Evolutionary conservation across 2,797 vertebrate species (phyloP).

Genomic region (Sphaeramia orbicularis): DNA sequence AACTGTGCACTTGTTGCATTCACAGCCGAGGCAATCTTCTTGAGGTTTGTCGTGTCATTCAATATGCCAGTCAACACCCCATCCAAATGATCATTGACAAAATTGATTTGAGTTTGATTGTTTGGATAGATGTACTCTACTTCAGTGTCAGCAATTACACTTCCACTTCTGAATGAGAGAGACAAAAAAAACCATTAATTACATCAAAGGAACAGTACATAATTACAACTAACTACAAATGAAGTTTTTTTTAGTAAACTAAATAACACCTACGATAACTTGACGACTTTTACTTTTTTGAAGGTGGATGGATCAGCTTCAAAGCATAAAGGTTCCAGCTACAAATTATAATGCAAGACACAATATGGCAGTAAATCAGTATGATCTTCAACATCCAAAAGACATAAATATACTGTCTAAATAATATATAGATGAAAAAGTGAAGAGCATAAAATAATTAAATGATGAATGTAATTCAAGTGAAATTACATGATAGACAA

Average conservation of each 20-base stretch:
- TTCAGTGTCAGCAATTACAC: conserved; percentile 66
- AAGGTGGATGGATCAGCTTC: conserved; percentile 62
- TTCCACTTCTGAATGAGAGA: conserved; percentile 54
- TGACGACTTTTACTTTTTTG: conserved; percentile 56
- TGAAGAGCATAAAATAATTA: no score
- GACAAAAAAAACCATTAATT: not conserved
- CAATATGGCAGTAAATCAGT: not conserved
- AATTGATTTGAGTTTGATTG: conserved; percentile 74
- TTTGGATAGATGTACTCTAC: conserved; percentile 76
- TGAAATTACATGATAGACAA: not conserved
- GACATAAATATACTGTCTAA: not conserved
- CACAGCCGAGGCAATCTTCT: conserved; percentile 64
- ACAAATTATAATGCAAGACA: conserved; percentile 15
- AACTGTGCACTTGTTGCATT: conserved; percentile 31
- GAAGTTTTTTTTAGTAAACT: not conserved
- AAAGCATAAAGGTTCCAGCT: conserved; percentile 73
- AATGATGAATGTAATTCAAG: not conserved
- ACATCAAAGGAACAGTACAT: not conserved
- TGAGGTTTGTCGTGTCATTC: conserved; percentile 52
- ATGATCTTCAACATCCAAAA: not conserved
- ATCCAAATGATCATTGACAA: conserved; percentile 71
- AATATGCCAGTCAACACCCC: conserved; percentile 55
- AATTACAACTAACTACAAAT: not conserved
- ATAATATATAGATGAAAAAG: no score
- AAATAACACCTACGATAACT: conserved; percentile 63